phyloP scores from a whole-genome alignment of 1,140 invertebrate species.

The Diachasma alloeum region DNA sequence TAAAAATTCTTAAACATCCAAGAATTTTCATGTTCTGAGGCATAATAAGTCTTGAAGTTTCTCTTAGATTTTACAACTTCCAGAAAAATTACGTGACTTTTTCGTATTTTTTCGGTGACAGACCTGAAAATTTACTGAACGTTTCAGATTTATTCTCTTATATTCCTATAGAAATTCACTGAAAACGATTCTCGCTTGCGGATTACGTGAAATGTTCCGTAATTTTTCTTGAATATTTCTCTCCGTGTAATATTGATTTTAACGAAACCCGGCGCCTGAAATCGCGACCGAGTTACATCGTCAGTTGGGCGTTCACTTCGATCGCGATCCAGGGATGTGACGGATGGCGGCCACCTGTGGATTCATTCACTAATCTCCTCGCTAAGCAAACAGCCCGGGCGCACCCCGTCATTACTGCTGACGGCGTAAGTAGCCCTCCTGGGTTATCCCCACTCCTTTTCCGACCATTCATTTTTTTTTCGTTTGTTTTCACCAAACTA shows the following conservation, averaged over 20 bases:
- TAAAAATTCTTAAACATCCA: too few species aligned
- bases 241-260: background rate
- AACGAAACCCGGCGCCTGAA: background rate
- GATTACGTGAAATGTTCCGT: too few species aligned
- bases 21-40: too few species aligned
- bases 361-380: conserved; percentile 66
- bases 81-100: too few species aligned
- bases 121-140: too few species aligned
- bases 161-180: too few species aligned
- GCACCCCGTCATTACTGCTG: conserved; percentile 59
- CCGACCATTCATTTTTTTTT: background rate
- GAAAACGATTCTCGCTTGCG: too few species aligned
- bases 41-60: too few species aligned
- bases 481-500: background rate
- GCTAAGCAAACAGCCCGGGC: conserved; percentile 64
- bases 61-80: too few species aligned
- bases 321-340: conserved; percentile 46
- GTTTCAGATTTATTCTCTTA: too few species aligned
- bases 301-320: background rate
- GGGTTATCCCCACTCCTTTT: background rate
- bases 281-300: background rate
- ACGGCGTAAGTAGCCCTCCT: conserved; percentile 58
- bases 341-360: conserved; percentile 66
- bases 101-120: too few species aligned
- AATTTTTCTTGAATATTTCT: too few species aligned